These are phyloP conservation scores for Sander vitreus DNA, from an alignment of 2,113 vertebrate genomes.

Conservation along the genomic window DNA sequence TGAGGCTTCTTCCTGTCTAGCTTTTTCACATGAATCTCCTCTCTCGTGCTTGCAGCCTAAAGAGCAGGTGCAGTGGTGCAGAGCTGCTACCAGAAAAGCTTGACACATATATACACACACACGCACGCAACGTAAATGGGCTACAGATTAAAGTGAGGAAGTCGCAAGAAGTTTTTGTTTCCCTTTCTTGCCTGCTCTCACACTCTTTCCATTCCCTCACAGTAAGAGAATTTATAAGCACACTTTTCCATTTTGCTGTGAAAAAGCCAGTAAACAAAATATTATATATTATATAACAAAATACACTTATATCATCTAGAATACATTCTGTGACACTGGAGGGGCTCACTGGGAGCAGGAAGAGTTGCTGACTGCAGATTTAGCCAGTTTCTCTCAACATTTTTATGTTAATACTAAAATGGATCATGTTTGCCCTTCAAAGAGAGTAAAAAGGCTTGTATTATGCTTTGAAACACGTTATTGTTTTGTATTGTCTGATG, in stretches of 20 bases:
- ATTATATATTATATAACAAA: no score
- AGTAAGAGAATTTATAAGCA: background rate
- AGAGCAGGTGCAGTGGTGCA: conserved; percentile 76
- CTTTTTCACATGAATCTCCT: conserved; percentile 57
- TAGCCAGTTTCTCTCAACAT: background rate
- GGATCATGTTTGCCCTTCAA: background rate
- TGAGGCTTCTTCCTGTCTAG: conserved; percentile 72
- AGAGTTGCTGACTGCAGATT: conserved; percentile 22
- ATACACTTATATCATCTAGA: background rate
- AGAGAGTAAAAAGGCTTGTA: conserved; percentile 2
- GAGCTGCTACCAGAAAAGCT: conserved; percentile 41
- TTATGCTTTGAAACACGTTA: background rate
- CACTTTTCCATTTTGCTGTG: background rate
- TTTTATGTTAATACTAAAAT: background rate
- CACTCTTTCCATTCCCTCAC: conserved; percentile 18
- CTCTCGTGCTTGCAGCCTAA: conserved; percentile 56
- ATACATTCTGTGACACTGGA: background rate
- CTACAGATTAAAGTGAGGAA: conserved; percentile 58
- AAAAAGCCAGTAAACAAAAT: background rate
- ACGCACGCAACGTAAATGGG: background rate
- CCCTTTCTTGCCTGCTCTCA: conserved; percentile 27
- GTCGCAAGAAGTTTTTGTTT: conserved; percentile 64
- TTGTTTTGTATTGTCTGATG: conserved; percentile 15
- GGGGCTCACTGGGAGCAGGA: conserved; percentile 15
- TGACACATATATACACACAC: conserved; percentile 7